These are phyloP conservation scores for Phymanthus crucifer DNA, from an alignment of 92 coral and sea anemone species.

Conservation along the genomic window DNA sequence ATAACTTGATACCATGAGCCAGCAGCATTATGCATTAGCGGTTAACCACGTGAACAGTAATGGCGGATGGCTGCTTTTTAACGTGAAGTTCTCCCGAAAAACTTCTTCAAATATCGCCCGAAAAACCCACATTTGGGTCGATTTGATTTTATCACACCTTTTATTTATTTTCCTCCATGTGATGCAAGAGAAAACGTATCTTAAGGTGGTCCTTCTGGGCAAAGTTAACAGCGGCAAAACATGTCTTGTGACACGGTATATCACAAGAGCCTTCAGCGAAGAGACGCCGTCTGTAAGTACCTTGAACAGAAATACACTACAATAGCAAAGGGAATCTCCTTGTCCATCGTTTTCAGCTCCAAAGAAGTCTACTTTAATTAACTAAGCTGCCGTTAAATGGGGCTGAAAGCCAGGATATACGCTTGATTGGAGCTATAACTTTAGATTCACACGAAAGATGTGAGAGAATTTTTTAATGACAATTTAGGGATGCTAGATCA, in stretches of 20 bases:
- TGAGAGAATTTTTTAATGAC: neutral
- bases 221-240: constrained; percentile 99
- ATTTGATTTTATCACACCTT: neutral
- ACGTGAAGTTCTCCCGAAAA: neutral
- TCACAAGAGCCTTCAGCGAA: constrained; percentile 92
- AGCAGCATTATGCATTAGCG: neutral
- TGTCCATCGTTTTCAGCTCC: neutral
- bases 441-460: neutral
- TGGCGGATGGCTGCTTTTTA: constrained; percentile 18
- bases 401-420: neutral
- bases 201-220: constrained; percentile 98
- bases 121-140: neutral
- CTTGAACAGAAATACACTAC: neutral
- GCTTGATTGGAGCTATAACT: neutral
- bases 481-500: neutral
- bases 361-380: neutral
- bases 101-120: neutral
- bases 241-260: constrained; percentile 94
- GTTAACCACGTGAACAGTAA: constrained; percentile 1
- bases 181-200: constrained; percentile 97
- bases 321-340: neutral
- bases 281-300: constrained; percentile 93
- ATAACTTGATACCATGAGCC: constrained; percentile 26
- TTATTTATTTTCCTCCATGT: constrained; percentile 38
- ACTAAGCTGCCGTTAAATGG: neutral